phyloP scores from a whole-genome alignment of 1,140 invertebrate species.

The Cecropterus lyciades region DNA sequence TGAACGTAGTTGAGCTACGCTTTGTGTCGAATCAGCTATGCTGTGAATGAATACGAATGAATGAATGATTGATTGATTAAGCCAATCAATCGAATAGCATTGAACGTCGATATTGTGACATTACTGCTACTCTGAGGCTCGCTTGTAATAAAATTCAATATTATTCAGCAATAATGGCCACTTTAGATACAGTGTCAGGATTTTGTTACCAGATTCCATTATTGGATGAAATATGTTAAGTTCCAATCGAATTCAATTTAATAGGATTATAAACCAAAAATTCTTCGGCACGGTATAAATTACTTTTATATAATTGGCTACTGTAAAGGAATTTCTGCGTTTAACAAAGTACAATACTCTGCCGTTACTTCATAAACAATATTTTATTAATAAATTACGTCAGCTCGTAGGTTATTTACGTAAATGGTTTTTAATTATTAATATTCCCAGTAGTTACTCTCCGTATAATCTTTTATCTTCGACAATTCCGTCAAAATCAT shows the following conservation, averaged over 20 bases:
- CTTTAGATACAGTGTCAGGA: constrained; percentile 10
- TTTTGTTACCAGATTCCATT: constrained; percentile 20
- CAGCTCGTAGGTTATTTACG: too few species aligned
- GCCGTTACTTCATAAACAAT: too few species aligned
- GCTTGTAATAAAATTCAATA: constrained; percentile 16
- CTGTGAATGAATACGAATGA: constrained; percentile 3
- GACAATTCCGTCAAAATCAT: too few species aligned
- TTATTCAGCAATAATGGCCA: constrained; percentile 16
- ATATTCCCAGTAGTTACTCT: too few species aligned
- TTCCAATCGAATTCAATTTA: constrained; percentile 3
- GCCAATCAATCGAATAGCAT: constrained; percentile 6
- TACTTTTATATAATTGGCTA: not conserved
- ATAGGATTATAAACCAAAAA: constrained; percentile 8
- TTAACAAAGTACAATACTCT: too few species aligned
- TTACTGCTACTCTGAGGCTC: not conserved
- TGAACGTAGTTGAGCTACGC: not conserved
- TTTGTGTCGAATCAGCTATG: constrained; percentile 6
- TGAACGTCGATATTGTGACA: constrained; percentile 17
- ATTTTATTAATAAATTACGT: too few species aligned
- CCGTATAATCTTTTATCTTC: too few species aligned
- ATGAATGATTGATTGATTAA: constrained; percentile 12
- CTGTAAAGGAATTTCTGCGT: too few species aligned
- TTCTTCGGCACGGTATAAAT: not conserved
- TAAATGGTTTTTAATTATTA: too few species aligned
- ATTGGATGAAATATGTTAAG: constrained; percentile 17